Evolutionary conservation across 2,888 invertebrate genomes (phyloP).

Genomic region (Notodonta ziczac): DNA sequence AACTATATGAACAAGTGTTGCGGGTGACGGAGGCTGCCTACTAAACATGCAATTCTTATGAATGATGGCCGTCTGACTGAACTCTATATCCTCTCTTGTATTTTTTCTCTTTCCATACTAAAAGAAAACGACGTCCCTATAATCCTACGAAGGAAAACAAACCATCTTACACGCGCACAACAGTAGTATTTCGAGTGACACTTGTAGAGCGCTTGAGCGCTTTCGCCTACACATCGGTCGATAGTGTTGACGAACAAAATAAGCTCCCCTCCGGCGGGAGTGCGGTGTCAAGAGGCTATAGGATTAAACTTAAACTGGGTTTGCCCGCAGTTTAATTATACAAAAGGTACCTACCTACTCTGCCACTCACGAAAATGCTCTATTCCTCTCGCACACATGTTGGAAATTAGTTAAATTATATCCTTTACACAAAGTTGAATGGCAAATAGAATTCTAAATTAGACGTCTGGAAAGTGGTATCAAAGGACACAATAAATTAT

Average conservation of each 20-base stretch:
- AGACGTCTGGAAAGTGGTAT: conserved; percentile 60
- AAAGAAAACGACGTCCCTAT: conserved; percentile 52
- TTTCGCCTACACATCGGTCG: conserved; percentile 77
- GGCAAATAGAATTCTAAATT: conserved; percentile 72
- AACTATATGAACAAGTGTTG: conserved; percentile 64
- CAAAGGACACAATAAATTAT: conserved; percentile 53
- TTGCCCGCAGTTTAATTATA: conserved; percentile 82
- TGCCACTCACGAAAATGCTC: conserved; percentile 67
- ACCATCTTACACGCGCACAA: conserved; percentile 56
- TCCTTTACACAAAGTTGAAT: conserved; percentile 65
- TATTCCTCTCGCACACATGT: conserved; percentile 66
- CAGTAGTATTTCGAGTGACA: conserved; percentile 68
- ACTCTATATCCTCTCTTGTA: conserved; percentile 62
- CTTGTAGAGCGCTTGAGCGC: conserved; percentile 62
- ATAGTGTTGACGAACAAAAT: conserved; percentile 83
- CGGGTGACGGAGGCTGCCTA: conserved; percentile 63
- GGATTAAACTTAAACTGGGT: conserved; percentile 84
- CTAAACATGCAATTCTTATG: conserved; percentile 74
- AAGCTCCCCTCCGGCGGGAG: conserved; percentile 76
- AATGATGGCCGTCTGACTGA: conserved; percentile 72
- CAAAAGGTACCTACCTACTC: conserved; percentile 72
- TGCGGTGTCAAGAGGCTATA: conserved; percentile 83
- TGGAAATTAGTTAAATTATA: conserved; percentile 77
- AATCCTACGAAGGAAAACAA: conserved; percentile 59
- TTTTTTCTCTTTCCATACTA: conserved; percentile 61